These are phyloP conservation scores for Octodon degus DNA, from an alignment of 2,113 vertebrate species.

Conservation along the genomic window DNA sequence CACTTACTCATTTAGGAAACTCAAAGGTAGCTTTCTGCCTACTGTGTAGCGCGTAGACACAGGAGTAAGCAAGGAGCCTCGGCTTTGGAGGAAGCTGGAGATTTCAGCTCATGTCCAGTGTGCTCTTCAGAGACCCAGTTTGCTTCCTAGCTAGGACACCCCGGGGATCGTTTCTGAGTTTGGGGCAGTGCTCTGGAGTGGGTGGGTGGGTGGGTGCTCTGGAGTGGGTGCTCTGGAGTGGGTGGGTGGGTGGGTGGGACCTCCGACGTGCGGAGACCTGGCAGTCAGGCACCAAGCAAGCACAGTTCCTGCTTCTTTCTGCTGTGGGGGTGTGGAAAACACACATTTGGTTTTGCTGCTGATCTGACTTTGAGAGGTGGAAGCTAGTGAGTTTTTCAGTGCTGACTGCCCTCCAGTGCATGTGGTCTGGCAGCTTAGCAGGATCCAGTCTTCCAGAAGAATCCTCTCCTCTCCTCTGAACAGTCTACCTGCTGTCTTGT, in stretches of 20 bases:
- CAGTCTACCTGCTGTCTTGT: background rate
- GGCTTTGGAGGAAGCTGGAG: background rate
- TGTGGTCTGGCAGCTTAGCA: background rate
- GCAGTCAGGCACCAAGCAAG: fast-evolving
- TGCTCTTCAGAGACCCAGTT: background rate
- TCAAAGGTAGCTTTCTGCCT: background rate
- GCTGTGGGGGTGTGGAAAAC: background rate
- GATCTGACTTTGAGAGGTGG: background rate
- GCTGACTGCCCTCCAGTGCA: background rate
- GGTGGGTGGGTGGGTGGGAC: too few relatives aligned
- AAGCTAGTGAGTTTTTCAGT: background rate
- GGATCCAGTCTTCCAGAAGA: background rate
- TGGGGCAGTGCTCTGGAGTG: too few relatives aligned
- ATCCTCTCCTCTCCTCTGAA: background rate
- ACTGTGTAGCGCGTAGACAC: background rate
- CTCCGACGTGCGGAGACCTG: too few relatives aligned
- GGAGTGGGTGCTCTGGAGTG: too few relatives aligned
- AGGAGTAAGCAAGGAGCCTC: background rate
- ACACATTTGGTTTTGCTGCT: background rate
- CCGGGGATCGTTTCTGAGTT: background rate
- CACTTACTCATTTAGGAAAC: slow-evolving; percentile 14
- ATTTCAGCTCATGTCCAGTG: background rate
- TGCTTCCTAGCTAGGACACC: background rate
- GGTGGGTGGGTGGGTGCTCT: too few relatives aligned
- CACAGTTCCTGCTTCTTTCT: background rate